Evolutionary conservation across 2,888 invertebrate genomes (phyloP), one percentile per base, ranked within the genome.

Genomic region (Balanococcus diminutus): DNA sequence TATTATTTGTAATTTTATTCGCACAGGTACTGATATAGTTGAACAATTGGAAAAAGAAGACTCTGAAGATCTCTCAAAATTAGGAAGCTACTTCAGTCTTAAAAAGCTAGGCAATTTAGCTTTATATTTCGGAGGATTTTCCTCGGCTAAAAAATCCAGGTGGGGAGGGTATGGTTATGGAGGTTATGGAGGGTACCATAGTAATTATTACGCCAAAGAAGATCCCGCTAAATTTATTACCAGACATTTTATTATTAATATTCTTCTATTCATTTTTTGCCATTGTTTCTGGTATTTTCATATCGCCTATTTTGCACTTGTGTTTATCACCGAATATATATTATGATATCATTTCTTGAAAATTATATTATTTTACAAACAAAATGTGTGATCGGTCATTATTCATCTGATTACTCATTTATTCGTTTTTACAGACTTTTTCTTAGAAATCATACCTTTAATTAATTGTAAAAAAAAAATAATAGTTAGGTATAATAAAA

Each of bases 201-300:
- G 6, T 8, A 5, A 5, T 39, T 39, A 39, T n/a, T n/a, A n/a
- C n/a, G n/a, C n/a, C 39, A 39, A 11, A 39, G 11, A 56, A 22
- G 56, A 56, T 56, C 14, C 72, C 5, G 31, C 28, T 14, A 31
- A 72, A 6, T 72, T 25, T 16, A 31, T 28, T 1, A 72, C 72
- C 9, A 72, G 8, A 11, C 72, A 72, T 3, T 14, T 72, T 5
- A 25, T 72, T 2, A 28, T 72, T 5, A 72, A 28, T 31, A 72
- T 72, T 72, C 14, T 72, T 11, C 8, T 72, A 72, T 72, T 72
- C 14, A 31, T 31, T 72, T 72, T 72, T 31, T 72, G 31, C 14
- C 72, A 72, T 72, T 72, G 72, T 31, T 22, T 72, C 2, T 72
- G 72, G 72, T 72, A 72, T 72, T 72, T 72, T 14, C 72, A 72